Conservation (phyloP, 2,113 vertebrate genomes). For the Heterotilapia buettikoferi region DNA sequence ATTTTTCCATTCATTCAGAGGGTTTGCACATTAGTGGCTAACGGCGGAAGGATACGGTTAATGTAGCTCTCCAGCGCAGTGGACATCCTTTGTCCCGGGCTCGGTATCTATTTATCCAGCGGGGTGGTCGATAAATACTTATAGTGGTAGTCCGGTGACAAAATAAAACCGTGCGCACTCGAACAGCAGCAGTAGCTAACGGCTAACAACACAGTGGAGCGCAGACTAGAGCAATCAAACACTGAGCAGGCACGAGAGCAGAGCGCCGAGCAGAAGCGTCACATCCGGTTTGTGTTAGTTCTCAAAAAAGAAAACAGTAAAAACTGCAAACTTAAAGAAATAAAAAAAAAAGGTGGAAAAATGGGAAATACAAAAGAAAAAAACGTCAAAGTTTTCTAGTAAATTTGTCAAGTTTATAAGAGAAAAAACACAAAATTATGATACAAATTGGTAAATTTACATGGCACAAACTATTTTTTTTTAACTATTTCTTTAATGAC, state of each 20-base stretch:
- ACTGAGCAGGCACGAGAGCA: background rate
- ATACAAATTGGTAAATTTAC: background rate
- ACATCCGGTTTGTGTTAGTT: background rate
- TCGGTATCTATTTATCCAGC: background rate
- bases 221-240: background rate
- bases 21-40: conserved; percentile 23
- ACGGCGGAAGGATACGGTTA: conserved; percentile 71
- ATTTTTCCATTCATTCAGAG: background rate
- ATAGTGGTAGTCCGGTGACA: background rate
- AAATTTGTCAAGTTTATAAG: background rate
- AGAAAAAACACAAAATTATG: background rate
- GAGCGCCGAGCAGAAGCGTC: background rate
- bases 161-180: background rate
- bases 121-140: background rate
- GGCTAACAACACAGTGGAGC: background rate
- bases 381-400: background rate
- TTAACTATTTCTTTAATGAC: background rate
- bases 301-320: background rate
- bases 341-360: background rate
- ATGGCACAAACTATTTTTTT: background rate
- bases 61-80: conserved; percentile 79
- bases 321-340: background rate
- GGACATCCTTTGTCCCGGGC: conserved; percentile 59
- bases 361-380: background rate
- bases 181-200: background rate